phyloP scores from a whole-genome alignment of 2,888 invertebrate genomes.

The Petrolisthes cinctipes region DNA sequence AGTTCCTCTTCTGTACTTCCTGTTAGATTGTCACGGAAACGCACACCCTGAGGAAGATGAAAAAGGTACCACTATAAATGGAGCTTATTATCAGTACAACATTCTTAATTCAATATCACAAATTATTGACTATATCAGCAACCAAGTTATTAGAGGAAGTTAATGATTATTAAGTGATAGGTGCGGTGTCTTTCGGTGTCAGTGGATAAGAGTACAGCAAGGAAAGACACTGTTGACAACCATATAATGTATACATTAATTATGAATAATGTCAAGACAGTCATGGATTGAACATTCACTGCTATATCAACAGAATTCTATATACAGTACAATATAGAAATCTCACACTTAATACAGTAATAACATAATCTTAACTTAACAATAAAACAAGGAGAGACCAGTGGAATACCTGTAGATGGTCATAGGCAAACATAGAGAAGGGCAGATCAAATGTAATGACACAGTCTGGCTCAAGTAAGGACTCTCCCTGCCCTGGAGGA shows the following conservation, averaged over 20 bases:
- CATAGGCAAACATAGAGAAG: conserved; percentile 77
- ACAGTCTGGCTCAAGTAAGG: conserved; percentile 75
- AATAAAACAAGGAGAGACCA: neutral
- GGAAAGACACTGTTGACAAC: no score
- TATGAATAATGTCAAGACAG: no score
- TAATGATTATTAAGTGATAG: no score
- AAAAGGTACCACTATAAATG: no score
- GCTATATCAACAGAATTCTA: neutral
- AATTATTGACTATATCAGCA: no score
- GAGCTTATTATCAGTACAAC: no score
- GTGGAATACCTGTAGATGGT: conserved; percentile 74
- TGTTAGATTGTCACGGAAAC: conserved; percentile 72
- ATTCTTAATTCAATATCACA: no score
- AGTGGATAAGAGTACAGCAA: no score
- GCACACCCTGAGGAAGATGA: conserved; percentile 71
- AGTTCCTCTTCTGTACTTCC: conserved; percentile 73
- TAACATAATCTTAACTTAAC: neutral
- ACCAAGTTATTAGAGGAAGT: no score
- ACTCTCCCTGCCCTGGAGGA: conserved; percentile 38
- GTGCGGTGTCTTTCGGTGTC: no score
- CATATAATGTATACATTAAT: no score
- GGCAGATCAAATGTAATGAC: conserved; percentile 75
- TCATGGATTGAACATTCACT: no score
- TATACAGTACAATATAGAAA: neutral
- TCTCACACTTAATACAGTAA: neutral